These are phyloP conservation scores for Conger conger DNA, from an alignment of 2,113 vertebrate genomes.

Conservation along the genomic window DNA sequence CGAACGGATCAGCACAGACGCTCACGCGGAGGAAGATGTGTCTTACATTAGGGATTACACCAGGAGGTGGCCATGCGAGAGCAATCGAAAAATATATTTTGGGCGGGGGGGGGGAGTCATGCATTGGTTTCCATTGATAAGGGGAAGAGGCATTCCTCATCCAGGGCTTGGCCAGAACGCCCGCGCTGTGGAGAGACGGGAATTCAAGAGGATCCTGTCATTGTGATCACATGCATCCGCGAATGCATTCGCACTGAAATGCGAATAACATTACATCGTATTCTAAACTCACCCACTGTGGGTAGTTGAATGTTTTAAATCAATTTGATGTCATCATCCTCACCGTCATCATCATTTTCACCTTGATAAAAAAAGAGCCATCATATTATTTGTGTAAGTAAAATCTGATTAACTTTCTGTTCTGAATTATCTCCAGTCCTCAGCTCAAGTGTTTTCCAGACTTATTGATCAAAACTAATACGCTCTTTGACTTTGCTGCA, in stretches of 20 bases:
- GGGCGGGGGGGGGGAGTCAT: too few relatives aligned
- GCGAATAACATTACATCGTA: not conserved
- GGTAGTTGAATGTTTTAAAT: too few relatives aligned
- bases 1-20: slow-evolving; percentile 89
- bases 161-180: not conserved
- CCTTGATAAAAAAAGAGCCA: not conserved
- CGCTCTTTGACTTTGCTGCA: slow-evolving; percentile 22
- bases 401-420: not conserved
- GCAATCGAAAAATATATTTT: not conserved
- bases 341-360: too few relatives aligned
- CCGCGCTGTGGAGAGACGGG: not conserved
- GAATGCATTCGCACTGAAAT: not conserved
- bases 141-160: not conserved
- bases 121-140: too few relatives aligned
- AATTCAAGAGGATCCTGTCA: not conserved
- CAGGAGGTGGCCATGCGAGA: slow-evolving; percentile 27
- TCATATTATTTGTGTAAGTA: not conserved
- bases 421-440: not conserved
- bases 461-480: too few relatives aligned
- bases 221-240: not conserved
- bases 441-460: not conserved
- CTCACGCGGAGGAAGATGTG: slow-evolving; percentile 55
- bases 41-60: slow-evolving; percentile 22
- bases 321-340: too few relatives aligned
- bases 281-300: too few relatives aligned